These are phyloP conservation scores for Trichogramma dendrolimi DNA, from an alignment of 2,888 invertebrate genomes.

Conservation along the genomic window DNA sequence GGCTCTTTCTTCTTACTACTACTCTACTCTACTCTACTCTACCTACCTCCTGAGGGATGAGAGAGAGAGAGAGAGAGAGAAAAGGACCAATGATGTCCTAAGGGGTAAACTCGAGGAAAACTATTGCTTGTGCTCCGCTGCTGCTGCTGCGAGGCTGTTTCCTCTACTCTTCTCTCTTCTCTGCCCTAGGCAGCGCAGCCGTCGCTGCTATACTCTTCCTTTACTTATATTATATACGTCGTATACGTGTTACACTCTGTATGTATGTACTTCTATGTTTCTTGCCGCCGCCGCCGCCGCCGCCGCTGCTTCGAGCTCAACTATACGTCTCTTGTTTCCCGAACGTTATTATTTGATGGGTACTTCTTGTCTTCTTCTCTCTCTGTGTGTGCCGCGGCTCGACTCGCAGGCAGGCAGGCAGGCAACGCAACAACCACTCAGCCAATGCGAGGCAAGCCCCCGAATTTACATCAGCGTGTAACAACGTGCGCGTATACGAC, in stretches of 20 bases:
- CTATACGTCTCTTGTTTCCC: too few species aligned
- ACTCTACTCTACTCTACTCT: slow-evolving; percentile 12
- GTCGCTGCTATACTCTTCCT: background rate
- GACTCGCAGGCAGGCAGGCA: too few species aligned
- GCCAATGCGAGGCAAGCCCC: too few species aligned
- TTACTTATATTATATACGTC: too few species aligned
- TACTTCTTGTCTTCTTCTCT: too few species aligned
- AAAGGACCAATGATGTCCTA: slow-evolving; percentile 39
- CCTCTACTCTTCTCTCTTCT: slow-evolving; percentile 8
- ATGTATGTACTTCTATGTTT: slow-evolving; percentile 19
- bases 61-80: slow-evolving; percentile 18
- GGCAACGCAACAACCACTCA: too few species aligned
- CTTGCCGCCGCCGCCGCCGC: background rate
- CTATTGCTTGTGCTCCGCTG: slow-evolving; percentile 35
- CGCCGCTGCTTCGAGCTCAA: too few species aligned
- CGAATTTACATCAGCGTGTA: too few species aligned
- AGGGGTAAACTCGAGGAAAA: slow-evolving; percentile 43
- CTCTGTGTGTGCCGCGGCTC: too few species aligned
- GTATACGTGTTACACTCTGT: slow-evolving; percentile 12
- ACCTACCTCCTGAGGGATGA: slow-evolving; percentile 25
- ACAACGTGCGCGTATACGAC: too few species aligned
- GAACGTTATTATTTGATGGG: too few species aligned
- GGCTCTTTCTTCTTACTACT: slow-evolving; percentile 8
- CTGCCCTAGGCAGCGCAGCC: slow-evolving; percentile 6
- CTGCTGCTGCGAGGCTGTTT: slow-evolving; percentile 13